phyloP scores from a whole-genome alignment of 2,888 invertebrate genomes.

The Alitta virens region DNA sequence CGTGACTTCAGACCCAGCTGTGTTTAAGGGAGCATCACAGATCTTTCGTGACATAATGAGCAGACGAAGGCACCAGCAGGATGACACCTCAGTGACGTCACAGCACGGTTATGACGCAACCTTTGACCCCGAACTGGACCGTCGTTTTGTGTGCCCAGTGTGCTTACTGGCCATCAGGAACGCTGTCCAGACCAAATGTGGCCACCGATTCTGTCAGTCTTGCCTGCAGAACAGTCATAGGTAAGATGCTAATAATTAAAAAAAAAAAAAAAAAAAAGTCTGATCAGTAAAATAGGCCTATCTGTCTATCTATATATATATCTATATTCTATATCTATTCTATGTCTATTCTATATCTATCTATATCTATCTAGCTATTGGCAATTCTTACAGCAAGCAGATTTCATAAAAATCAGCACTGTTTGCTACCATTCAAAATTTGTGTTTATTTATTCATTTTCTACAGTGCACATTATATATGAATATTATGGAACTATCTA shows the following conservation, averaged over 20 bases:
- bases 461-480: too few species aligned
- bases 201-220: slow-evolving; percentile 46
- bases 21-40: too few species aligned
- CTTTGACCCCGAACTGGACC: slow-evolving; percentile 33
- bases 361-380: too few species aligned
- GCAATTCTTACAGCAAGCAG: too few species aligned
- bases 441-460: too few species aligned
- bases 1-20: too few species aligned
- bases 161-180: slow-evolving; percentile 41
- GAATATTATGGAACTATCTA: too few species aligned
- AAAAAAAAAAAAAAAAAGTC: neutral
- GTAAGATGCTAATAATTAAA: neutral
- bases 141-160: slow-evolving; percentile 45
- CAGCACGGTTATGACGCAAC: slow-evolving; percentile 8
- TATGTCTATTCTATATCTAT: too few species aligned
- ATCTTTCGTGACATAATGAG: neutral
- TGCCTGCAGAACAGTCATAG: slow-evolving; percentile 33
- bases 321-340: too few species aligned
- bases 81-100: neutral
- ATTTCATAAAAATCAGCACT: too few species aligned
- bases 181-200: slow-evolving; percentile 48
- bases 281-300: neutral
- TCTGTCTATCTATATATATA: too few species aligned
- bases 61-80: neutral
- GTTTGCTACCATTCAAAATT: too few species aligned